Conservation (phyloP, 2,113 vertebrate genomes). For the Micromys minutus region DNA sequence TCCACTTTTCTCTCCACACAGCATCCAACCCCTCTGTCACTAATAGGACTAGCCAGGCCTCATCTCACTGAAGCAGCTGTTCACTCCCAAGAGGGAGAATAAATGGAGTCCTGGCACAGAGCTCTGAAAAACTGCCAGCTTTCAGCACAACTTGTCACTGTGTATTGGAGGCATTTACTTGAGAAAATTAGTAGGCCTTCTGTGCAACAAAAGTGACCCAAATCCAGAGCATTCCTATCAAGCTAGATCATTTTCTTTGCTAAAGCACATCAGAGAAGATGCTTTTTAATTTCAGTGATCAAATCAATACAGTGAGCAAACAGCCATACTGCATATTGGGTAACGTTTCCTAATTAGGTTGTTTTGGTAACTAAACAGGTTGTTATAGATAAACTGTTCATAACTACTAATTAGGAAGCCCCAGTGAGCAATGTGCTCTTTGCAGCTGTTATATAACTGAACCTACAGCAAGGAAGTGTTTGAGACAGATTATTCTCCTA, state of each 20-base stretch:
- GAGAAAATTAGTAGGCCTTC: conserved; percentile 61
- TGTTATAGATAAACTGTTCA: conserved; percentile 8
- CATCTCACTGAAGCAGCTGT: conserved; percentile 45
- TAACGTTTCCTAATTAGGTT: background rate
- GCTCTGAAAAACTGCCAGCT: conserved; percentile 60
- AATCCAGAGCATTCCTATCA: conserved; percentile 25
- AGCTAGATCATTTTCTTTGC: conserved; percentile 40
- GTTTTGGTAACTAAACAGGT: background rate
- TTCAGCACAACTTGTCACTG: conserved; percentile 48
- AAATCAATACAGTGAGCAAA: background rate
- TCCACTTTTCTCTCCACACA: background rate
- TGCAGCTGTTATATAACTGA: conserved; percentile 5
- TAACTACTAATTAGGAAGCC: conserved; percentile 19
- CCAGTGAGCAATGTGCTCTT: conserved; percentile 21
- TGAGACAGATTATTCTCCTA: conserved; percentile 20
- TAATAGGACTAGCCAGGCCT: conserved; percentile 22
- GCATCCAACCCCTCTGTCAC: background rate
- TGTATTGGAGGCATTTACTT: conserved; percentile 48
- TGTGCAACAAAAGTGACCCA: conserved; percentile 60
- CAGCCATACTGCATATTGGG: background rate
- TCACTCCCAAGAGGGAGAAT: conserved; percentile 37
- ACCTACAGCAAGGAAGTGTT: conserved; percentile 5
- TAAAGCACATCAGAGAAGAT: conserved; percentile 38
- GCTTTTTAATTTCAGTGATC: conserved; percentile 38
- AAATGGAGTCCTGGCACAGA: conserved; percentile 37